Evolutionary conservation across 2,888 invertebrate species (phyloP), one percentile per base, ranked within the genome.

Genomic region (Spisula subtruncata): DNA sequence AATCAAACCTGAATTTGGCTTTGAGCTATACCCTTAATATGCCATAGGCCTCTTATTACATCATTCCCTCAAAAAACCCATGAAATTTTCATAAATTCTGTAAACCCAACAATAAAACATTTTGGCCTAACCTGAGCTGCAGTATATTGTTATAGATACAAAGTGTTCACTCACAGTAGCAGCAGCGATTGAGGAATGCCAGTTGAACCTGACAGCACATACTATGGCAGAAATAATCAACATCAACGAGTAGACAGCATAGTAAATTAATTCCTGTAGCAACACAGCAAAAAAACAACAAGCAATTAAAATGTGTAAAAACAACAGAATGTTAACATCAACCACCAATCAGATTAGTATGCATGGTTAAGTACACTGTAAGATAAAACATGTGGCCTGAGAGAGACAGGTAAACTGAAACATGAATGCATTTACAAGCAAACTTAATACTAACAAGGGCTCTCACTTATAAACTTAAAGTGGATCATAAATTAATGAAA

Each of bases 201-300:
- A 86, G 51, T 86, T 80, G 20, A 86, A 84, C 25, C 91, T 89
- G 5, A 88, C 90, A 81, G 93, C 92, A 83, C 89, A 87, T 16
- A 95, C 93, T 32, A 94, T 94, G 82, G 91, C 94, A 35, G 94
- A 92, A 51, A 94, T 94, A 35, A 94, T 54, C 85, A 90, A 86
- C 82, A 94, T 84, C 29, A 94, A 75, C 12, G 89, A 88, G 84
- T 92, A 94, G n/a, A 93, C 87, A 8, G 87, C 86, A 88, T 93
- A 94, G 92, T 94, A 94, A 82, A 94, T 92, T 80, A 94, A 92
- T 85, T 93, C 93, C 94, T 94, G 91, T 16, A 91, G n/a, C 51
- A 71, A 48, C 14, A 75, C 75, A 75, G 18, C 35, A 75, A 35
- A 35, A n/a, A 75, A 71, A 66, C 71, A 32, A 71, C 60, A 66